A percentile compares a stretch with the other conserved stretches of the same genome.
Conservation (phyloP, 2,797 vertebrate genomes). For the Phataginus tricuspis region DNA sequence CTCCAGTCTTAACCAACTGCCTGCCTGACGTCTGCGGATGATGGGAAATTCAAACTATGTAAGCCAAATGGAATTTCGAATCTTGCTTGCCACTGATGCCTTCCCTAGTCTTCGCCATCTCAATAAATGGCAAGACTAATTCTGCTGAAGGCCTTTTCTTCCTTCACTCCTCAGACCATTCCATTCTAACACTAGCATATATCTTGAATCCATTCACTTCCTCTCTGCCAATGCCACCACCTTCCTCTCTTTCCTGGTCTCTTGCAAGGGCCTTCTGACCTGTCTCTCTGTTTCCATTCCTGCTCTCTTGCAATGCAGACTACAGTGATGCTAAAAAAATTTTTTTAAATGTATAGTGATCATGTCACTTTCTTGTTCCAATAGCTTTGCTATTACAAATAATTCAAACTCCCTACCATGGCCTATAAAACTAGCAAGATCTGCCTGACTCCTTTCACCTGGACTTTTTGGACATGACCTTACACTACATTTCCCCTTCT, state of each 20-base stretch:
- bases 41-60: neutral
- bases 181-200: neutral
- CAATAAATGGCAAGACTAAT: neutral
- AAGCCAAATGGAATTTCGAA: neutral
- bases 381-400: constrained; percentile 24
- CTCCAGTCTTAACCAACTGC: neutral
- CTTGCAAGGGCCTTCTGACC: neutral
- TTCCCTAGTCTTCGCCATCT: neutral
- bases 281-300: neutral
- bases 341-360: neutral
- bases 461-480: neutral
- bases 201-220: neutral
- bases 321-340: no score
- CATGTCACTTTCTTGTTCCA: neutral
- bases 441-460: neutral
- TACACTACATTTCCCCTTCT: neutral
- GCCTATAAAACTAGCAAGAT: neutral
- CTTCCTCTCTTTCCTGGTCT: neutral
- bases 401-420: neutral
- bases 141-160: neutral
- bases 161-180: neutral
- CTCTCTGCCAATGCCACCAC: neutral
- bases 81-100: neutral
- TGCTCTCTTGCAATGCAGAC: neutral
- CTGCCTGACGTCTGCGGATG: neutral